These are phyloP conservation scores for Pipistrellus pygmaeus DNA, from an alignment of 2,797 vertebrate species.

Conservation along the genomic window DNA sequence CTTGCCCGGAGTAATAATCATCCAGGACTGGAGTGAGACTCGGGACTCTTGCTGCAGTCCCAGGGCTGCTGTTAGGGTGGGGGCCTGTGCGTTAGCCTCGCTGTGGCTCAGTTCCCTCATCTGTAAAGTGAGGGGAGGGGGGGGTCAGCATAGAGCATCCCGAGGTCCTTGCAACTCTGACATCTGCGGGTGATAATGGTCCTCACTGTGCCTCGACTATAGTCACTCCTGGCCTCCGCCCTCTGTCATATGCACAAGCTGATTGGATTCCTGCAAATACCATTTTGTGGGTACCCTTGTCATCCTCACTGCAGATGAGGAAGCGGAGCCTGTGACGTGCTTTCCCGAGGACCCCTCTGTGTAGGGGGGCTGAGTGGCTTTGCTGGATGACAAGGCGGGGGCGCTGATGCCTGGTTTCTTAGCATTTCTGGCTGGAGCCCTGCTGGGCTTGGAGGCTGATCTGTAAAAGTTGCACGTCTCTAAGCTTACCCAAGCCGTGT, in stretches of 20 bases:
- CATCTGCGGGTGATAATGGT: fast-evolving
- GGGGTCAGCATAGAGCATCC: background rate
- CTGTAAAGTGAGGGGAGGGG: background rate
- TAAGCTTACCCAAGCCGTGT: conserved; percentile 75
- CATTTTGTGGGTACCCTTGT: background rate
- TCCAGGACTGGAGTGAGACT: background rate
- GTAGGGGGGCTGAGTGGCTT: background rate
- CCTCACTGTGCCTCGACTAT: fast-evolving
- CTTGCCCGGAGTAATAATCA: background rate
- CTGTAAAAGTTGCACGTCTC: conserved; percentile 72
- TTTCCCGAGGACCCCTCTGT: background rate
- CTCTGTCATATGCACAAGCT: background rate
- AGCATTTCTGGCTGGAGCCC: conserved; percentile 58
- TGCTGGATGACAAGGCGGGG: background rate
- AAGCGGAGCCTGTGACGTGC: background rate
- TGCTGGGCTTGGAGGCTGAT: conserved; percentile 72
- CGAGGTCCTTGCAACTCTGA: background rate
- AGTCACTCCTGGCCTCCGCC: background rate
- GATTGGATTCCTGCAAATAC: fast-evolving
- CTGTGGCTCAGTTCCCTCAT: background rate
- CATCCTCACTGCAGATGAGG: background rate
- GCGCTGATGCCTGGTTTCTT: background rate
- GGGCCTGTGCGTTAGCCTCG: background rate
- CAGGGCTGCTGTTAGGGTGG: background rate
- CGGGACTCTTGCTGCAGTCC: background rate